Evolutionary conservation across 2,113 vertebrate genomes (phyloP).

Genomic region (Pseudonaja textilis): DNA sequence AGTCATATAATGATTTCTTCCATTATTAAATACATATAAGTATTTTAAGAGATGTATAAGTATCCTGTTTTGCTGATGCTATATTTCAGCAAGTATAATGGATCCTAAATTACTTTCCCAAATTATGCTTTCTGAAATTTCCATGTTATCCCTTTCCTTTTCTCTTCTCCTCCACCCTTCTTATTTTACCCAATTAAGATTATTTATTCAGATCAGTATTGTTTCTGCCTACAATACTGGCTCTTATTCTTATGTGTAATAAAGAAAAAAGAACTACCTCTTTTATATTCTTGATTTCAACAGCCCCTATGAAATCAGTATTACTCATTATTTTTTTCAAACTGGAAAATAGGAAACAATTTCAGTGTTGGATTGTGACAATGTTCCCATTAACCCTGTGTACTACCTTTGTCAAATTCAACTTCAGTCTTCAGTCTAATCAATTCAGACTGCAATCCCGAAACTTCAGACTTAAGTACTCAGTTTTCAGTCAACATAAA

Average conservation of each 20-base stretch:
- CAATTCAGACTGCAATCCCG: background rate
- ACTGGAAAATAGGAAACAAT: background rate
- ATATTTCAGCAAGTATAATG: background rate
- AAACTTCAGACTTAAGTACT: background rate
- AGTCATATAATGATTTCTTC: background rate
- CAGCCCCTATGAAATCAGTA: background rate
- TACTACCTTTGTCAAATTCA: background rate
- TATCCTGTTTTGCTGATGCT: background rate
- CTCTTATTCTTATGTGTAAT: background rate
- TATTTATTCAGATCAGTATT: background rate
- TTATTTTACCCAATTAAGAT: background rate
- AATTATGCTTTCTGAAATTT: background rate
- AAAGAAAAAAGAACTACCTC: background rate
- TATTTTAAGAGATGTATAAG: background rate
- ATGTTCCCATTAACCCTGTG: background rate
- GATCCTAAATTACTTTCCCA: background rate
- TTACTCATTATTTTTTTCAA: background rate
- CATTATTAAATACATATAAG: background rate
- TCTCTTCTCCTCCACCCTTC: background rate
- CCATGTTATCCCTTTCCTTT: background rate
- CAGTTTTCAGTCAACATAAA: slow-evolving; percentile 12
- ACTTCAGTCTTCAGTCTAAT: background rate
- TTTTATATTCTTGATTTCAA: background rate
- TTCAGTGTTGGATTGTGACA: background rate
- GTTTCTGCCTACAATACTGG: background rate